Conservation (phyloP, 2,888 invertebrate genomes). For the Leptura quadrifasciata region DNA sequence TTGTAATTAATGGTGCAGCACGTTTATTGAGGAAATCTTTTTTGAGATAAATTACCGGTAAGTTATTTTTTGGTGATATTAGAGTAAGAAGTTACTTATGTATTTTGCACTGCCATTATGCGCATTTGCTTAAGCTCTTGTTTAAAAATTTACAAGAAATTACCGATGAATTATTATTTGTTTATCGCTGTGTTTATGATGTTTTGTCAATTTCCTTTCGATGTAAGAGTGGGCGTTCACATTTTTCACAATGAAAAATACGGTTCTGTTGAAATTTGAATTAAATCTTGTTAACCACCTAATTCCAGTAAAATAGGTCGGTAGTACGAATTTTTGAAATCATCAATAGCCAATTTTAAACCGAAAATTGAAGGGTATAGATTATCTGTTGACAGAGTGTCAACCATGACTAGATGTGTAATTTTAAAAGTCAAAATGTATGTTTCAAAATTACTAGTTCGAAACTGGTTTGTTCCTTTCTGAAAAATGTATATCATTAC, state of each 20-base stretch:
- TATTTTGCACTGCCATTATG: constrained; percentile 49
- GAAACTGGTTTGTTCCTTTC: too few species aligned
- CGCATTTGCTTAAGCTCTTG: constrained; percentile 41
- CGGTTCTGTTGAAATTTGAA: background rate
- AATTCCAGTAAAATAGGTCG: background rate
- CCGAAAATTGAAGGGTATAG: background rate
- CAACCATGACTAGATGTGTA: background rate
- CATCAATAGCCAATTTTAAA: background rate
- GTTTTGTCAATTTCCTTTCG: background rate
- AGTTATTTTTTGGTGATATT: constrained; percentile 50
- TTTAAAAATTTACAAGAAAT: background rate
- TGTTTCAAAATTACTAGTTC: too few species aligned
- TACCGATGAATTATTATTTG: background rate
- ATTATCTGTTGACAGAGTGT: background rate
- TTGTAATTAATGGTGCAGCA: constrained; percentile 25
- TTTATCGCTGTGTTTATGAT: background rate
- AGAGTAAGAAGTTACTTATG: constrained; percentile 47
- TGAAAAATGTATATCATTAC: too few species aligned
- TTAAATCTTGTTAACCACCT: background rate
- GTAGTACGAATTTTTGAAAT: background rate
- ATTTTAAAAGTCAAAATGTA: background rate
- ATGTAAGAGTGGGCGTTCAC: background rate
- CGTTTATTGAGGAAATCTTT: constrained; percentile 14
- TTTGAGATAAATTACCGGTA: constrained; percentile 38
- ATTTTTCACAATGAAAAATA: background rate